Evolutionary conservation across 2,888 invertebrate genomes (phyloP), one percentile per base, ranked within the genome.

Genomic region (Pandemis heparana): DNA sequence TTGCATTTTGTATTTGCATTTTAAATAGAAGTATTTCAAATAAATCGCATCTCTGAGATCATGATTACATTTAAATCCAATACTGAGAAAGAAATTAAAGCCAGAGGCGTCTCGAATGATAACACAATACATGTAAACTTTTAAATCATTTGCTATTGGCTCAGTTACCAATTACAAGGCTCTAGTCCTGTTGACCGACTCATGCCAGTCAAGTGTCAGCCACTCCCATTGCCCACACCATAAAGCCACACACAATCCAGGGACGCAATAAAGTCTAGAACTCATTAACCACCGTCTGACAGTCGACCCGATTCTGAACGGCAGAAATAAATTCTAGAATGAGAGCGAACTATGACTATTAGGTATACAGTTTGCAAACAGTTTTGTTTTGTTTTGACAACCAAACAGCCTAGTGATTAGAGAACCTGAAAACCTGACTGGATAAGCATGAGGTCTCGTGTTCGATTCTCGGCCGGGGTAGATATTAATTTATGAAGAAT

Each of bases 211-310:
- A 66, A 41, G 61, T 68, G 56, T 72, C 67, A 16, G 62, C 46
- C 67, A 23, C 72, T 38, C 72, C 72, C 67, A 62, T 46, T 23
- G 62, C 62, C 56, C 62, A 53, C 56, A 72, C 62, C n/a, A n/a
- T 56, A 46, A 63, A 10, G 67, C 46, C 38, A 43, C 53, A 38
- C 32, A 65, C 18, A 67, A 23, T 39, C 53, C 56, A 63, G 43
- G 56, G 53, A 18, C 23, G 65, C 67, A 67, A 68, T 72, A 72
- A 72, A 68, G 38, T 68, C 62, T 62, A 46, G 43, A 56, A 67
- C 67, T 63, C 56, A 72, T 72, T 72, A 68, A 56, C 2, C 38
- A 16, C 43, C 61, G 46, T 38, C 48, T 38, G 38, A 16, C 71
- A 46, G 53, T 23, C 41, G 61, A n/a, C 43, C 66, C 43, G n/a